Conservation (phyloP, 2,797 vertebrate genomes). For the Scolopax bukidnonensis region DNA sequence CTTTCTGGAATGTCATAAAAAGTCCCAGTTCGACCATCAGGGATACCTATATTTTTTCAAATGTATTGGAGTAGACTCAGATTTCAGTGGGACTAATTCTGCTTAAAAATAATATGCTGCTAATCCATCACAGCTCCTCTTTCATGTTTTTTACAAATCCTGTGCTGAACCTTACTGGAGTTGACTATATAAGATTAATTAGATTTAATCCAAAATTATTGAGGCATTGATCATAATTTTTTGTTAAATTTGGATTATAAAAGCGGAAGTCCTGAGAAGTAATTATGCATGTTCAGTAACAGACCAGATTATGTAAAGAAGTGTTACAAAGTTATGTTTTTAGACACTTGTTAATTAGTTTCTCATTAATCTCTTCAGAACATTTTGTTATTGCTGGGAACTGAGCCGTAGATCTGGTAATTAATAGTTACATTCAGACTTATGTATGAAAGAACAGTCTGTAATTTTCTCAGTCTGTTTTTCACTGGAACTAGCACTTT, state of each 20-base stretch:
- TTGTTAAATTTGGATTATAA: neutral
- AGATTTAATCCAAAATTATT: neutral
- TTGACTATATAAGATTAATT: accelerated
- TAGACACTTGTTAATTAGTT: neutral
- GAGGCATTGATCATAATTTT: neutral
- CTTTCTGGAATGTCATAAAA: neutral
- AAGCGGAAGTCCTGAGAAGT: neutral
- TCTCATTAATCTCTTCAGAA: neutral
- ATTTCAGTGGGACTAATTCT: neutral
- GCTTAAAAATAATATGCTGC: neutral
- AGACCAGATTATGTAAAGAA: neutral
- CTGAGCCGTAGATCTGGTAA: neutral
- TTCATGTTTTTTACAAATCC: neutral
- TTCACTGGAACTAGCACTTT: neutral
- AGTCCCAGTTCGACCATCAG: neutral
- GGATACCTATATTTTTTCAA: accelerated
- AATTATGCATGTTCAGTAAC: neutral
- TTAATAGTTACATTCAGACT: conserved; percentile 6
- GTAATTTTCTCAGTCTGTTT: neutral
- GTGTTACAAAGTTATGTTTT: neutral
- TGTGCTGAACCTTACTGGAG: neutral
- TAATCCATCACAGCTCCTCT: neutral
- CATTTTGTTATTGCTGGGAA: neutral
- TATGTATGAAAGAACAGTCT: neutral
- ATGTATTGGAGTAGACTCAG: neutral